phyloP scores from a whole-genome alignment of 2,113 vertebrate species.

The Microcebus murinus region DNA sequence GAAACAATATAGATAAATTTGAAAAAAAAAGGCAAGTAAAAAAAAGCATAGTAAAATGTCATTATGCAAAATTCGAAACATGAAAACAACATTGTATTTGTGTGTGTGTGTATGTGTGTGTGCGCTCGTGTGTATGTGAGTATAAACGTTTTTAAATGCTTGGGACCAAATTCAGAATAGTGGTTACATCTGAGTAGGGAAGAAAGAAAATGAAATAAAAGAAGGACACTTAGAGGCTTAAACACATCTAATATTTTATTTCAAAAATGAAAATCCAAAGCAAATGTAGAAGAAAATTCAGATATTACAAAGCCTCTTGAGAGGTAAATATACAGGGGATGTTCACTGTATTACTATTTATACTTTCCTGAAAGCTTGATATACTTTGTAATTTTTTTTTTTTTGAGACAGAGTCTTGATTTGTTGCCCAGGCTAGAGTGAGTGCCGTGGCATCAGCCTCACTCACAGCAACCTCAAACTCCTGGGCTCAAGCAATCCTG shows the following conservation, averaged over 20 bases:
- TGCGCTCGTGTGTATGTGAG: background rate
- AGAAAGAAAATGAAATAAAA: background rate
- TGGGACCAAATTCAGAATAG: background rate
- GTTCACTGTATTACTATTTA: background rate
- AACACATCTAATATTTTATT: background rate
- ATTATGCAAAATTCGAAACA: background rate
- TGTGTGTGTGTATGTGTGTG: background rate
- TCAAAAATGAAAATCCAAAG: slow-evolving; percentile 16
- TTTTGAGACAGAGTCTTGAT: too few species aligned
- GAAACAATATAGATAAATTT: background rate
- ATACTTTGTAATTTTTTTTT: background rate
- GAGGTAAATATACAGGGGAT: background rate
- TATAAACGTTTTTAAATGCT: background rate
- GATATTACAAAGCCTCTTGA: background rate
- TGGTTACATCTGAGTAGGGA: background rate
- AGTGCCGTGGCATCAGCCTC: too few species aligned
- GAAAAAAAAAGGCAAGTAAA: background rate
- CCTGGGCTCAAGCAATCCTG: too few species aligned
- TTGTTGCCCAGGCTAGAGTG: too few species aligned
- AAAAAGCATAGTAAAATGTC: background rate
- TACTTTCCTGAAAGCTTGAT: background rate
- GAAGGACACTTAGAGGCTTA: background rate
- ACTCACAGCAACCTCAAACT: too few species aligned
- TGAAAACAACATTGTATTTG: background rate
- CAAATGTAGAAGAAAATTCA: background rate